Base-by-base conservation (phyloP, 2,113 vertebrate species). In the Phylloscopus trochilus region DNA sequence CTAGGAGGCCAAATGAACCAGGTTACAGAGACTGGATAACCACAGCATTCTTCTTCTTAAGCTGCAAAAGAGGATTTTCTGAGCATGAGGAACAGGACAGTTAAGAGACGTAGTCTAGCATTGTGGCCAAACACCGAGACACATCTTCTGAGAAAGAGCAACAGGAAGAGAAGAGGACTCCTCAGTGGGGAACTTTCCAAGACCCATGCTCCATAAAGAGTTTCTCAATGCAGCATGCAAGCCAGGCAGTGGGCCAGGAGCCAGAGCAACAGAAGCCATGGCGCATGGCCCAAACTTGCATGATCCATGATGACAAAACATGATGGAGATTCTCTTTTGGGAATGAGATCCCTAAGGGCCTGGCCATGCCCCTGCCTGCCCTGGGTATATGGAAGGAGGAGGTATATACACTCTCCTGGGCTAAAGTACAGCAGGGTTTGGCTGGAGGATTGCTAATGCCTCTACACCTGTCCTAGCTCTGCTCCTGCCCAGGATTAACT, bases 341-440 rank as follows among this genome's bases (percentile, higher is more conserved):
- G 93, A 94, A 93, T 35, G 62, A 94, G 82, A 80, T 76, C 85
- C 93, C 85, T 88, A 69, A 90, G 69, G 86, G 84, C 77, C 30
- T 82, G 74, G 43, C 44, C 46, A 21, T 94, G 91, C 33, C 63
- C 79, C 47, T 56, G 39, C 94, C 92, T 94, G 93, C 27, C 72
- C 83, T 11, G 4, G 41, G 20, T 90, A 27, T 67, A 60, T 81
- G 35, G 56, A 83, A 90, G 28, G 58, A 75, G 60, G 56, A 68
- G 55, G 39, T 70, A 13, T 35, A 73, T 59, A 44, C 13, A n/a
- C 31, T 90, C 18, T 82, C 26, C 24, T 80, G 72, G 31, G 53
- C 66, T 87, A 49, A 52, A 20, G 35, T 5, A 64, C 30, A 39
- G 18, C 39, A 75, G 39, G 27, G 4, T 72, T 91, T 94, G 86